Conservation (phyloP, 2,797 vertebrate species). For the Manis pentadactyla region DNA sequence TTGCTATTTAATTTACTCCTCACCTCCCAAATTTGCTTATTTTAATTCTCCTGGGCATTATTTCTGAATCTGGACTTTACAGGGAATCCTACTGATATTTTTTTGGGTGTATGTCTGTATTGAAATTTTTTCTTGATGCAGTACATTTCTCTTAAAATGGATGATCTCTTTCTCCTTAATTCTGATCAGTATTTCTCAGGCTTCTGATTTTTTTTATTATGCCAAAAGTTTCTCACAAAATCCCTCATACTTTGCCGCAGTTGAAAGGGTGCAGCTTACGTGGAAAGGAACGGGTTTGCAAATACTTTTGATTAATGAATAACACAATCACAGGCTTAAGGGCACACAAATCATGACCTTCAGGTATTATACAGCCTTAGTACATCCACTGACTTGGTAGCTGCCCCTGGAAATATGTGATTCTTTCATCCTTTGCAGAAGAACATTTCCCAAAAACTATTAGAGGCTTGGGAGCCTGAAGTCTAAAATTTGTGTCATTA, state of each 20-base stretch:
- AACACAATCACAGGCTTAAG: neutral
- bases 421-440: neutral
- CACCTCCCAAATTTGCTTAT: neutral
- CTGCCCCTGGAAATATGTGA: neutral
- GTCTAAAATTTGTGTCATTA: conserved; percentile 27
- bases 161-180: neutral
- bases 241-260: neutral
- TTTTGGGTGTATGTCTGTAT: neutral
- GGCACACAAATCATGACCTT: neutral
- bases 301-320: neutral
- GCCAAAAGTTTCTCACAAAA: neutral
- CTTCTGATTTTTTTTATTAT: neutral
- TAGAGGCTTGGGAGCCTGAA: neutral
- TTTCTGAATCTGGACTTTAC: neutral
- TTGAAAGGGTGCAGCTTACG: neutral
- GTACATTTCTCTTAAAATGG: neutral
- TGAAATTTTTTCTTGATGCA: neutral
- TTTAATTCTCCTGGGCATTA: neutral
- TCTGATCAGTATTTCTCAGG: neutral
- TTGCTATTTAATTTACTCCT: neutral
- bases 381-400: neutral
- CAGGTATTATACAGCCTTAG: neutral
- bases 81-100: neutral
- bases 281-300: neutral
- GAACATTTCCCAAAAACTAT: neutral